Percentiles rank a stretch among this genome's conserved stretches.
Evolutionary conservation across 2,888 invertebrate genomes (phyloP).

Genomic region (Tetragonula carbonaria): DNA sequence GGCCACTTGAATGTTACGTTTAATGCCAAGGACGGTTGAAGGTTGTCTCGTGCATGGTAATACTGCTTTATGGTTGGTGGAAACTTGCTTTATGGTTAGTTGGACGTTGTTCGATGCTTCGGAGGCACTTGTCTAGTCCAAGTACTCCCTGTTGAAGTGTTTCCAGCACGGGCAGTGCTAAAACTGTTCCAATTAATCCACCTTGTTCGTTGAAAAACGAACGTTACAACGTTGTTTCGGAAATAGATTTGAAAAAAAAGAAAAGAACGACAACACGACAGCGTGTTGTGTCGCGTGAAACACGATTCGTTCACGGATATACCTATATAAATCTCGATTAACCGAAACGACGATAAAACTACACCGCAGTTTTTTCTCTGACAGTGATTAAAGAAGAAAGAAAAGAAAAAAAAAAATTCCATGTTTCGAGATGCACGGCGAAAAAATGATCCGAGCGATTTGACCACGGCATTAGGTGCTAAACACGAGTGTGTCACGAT

Average conservation of each 20-base stretch:
- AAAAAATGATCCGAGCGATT: conserved; percentile 1
- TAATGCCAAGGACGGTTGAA: conserved; percentile 67
- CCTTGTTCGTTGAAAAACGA: neutral
- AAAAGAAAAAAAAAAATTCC: neutral
- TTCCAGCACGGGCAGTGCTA: conserved; percentile 22
- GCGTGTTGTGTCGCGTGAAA: neutral
- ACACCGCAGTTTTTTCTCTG: neutral
- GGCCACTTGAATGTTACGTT: conserved; percentile 39
- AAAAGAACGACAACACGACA: too few relatives aligned
- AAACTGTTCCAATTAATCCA: conserved; percentile 45
- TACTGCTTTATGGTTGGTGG: conserved; percentile 2
- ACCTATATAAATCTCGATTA: neutral
- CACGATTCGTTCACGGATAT: neutral
- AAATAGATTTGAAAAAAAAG: neutral
- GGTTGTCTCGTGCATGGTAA: conserved; percentile 13
- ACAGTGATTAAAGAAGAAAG: neutral
- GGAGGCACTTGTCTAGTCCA: conserved; percentile 12
- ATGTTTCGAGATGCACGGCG: neutral
- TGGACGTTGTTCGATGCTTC: conserved; percentile 18
- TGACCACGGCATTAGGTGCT: conserved; percentile 4
- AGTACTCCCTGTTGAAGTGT: conserved; percentile 43
- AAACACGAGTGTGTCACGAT: conserved; percentile 20
- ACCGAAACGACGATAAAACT: neutral
- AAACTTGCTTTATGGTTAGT: conserved; percentile 29
- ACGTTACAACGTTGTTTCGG: neutral